Percentiles rank a stretch among this genome's conserved stretches.
phyloP scores from a whole-genome alignment of 2,888 invertebrate genomes.

The Anthrax anthrax region DNA sequence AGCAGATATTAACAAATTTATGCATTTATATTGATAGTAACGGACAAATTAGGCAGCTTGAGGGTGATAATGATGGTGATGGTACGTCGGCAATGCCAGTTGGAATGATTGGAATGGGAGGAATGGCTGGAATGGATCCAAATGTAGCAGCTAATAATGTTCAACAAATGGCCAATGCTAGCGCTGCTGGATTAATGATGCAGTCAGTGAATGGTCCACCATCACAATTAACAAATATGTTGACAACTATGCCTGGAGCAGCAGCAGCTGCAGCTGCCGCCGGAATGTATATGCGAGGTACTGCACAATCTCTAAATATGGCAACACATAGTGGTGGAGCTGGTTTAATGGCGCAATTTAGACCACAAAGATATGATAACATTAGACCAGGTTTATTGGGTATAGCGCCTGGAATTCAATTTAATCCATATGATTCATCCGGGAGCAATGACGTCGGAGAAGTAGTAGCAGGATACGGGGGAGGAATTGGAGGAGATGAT shows the following conservation, averaged over 20 bases:
- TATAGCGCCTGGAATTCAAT: constrained; percentile 38
- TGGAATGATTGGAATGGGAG: constrained; percentile 7
- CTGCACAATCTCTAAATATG: constrained; percentile 18
- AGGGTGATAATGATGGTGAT: constrained; percentile 17
- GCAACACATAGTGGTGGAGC: background rate
- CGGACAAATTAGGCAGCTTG: constrained; percentile 37
- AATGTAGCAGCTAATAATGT: background rate
- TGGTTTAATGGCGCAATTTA: background rate
- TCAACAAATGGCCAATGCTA: background rate
- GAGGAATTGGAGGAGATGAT: constrained; percentile 31
- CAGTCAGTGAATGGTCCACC: background rate
- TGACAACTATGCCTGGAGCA: constrained; percentile 4
- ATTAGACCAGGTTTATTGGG: constrained; percentile 42
- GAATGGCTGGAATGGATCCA: constrained; percentile 5
- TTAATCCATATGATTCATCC: constrained; percentile 31
- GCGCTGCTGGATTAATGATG: background rate
- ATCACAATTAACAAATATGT: background rate
- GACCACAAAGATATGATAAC: constrained; percentile 13
- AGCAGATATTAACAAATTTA: constrained; percentile 47
- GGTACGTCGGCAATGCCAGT: background rate
- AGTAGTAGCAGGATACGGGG: constrained; percentile 28
- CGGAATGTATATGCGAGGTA: constrained; percentile 20
- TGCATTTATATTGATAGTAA: constrained; percentile 44
- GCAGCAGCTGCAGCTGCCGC: constrained; percentile 7
- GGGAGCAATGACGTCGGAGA: constrained; percentile 30